Evolutionary conservation across 2,113 vertebrate species (phyloP).

Genomic region (Saguinus midas): DNA sequence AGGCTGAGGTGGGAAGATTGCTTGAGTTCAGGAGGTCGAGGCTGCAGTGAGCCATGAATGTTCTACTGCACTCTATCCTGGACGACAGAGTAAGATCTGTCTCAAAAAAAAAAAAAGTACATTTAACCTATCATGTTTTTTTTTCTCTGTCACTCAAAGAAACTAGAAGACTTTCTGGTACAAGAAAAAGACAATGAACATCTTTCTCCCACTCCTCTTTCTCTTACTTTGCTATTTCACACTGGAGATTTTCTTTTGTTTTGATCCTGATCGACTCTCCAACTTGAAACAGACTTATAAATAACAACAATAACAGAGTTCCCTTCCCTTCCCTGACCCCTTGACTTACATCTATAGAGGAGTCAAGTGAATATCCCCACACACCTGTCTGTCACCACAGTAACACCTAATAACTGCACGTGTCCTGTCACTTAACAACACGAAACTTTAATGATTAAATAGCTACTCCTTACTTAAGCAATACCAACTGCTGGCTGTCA

Average conservation of each 20-base stretch:
- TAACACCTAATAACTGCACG: not conserved
- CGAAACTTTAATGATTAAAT: not conserved
- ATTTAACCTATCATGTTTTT: not conserved
- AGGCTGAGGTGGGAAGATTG: no score
- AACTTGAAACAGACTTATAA: not conserved
- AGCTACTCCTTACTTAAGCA: not conserved
- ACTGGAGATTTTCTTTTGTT: not conserved
- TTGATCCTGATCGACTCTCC: not conserved
- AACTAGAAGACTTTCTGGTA: not conserved
- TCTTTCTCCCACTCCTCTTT: not conserved
- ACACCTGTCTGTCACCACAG: not conserved
- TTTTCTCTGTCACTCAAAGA: not conserved
- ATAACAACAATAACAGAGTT: not conserved
- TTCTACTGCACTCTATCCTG: no score
- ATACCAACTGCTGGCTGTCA: not conserved
- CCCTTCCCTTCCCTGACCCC: not conserved
- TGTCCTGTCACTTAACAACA: not conserved
- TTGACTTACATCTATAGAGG: not conserved
- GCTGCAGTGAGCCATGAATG: no score
- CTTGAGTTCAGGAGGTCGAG: no score
- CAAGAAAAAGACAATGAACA: not conserved
- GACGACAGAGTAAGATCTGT: no score
- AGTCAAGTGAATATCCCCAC: not conserved
- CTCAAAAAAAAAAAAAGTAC: not conserved
- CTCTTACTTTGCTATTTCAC: not conserved